phyloP scores from a whole-genome alignment of 2,113 vertebrate species.

The Benitochromis conjunctus region DNA sequence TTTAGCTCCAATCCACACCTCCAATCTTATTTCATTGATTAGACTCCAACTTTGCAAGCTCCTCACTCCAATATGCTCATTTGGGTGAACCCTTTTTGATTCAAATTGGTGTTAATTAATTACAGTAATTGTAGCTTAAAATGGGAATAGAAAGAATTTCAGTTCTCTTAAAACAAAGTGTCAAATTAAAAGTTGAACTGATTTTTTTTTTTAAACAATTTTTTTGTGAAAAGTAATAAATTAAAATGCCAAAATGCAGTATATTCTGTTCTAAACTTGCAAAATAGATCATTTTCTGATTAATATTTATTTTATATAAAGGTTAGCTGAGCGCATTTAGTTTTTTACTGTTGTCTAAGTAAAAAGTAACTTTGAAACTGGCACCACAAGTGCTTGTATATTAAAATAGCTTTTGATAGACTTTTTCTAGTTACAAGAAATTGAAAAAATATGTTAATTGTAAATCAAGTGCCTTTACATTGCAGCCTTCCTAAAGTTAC shows the following conservation, averaged over 20 bases:
- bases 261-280: no score
- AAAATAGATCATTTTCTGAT: no score
- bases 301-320: no score
- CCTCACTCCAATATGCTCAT: not conserved
- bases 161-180: no score
- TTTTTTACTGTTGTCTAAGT: not conserved
- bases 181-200: no score
- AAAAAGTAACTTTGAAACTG: not conserved
- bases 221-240: no score
- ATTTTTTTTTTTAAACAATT: no score
- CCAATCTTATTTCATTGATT: not conserved
- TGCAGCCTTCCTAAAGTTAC: not conserved
- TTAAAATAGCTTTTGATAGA: not conserved
- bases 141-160: no score
- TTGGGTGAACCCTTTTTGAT: not conserved
- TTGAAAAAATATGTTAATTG: not conserved
- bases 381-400: not conserved
- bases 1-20: not conserved
- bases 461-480: not conserved
- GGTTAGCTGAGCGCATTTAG: not conserved
- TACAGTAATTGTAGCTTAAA: not conserved
- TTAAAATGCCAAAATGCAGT: no score
- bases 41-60: not conserved
- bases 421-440: not conserved
- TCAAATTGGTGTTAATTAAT: not conserved